phyloP scores from a whole-genome alignment of 1,140 invertebrate species.

The Trichoplusia ni region DNA sequence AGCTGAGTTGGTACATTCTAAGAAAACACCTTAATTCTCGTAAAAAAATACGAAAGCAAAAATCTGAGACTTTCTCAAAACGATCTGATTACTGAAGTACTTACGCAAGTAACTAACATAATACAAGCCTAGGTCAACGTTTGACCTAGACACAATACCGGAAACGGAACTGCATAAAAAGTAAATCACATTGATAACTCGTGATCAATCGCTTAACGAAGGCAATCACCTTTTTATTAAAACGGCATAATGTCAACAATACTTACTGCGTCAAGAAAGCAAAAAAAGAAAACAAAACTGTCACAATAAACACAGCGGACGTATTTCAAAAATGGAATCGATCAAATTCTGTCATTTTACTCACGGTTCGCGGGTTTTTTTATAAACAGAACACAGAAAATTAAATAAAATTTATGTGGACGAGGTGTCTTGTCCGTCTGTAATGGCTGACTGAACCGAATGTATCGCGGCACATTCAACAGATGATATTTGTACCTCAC shows the following conservation, averaged over 20 bases:
- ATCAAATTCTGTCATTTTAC: not conserved
- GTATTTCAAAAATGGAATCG: not conserved
- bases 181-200: conserved; percentile 30
- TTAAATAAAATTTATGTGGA: conserved; percentile 42
- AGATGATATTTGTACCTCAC: conserved; percentile 66
- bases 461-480: conserved; percentile 42
- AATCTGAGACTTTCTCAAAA: not conserved
- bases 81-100: not conserved
- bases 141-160: conserved; percentile 13
- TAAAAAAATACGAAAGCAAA: no score
- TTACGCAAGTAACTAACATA: not conserved
- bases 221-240: conserved; percentile 15
- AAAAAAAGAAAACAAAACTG: not conserved
- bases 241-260: not conserved
- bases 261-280: not conserved
- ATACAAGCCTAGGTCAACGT: conserved; percentile 21
- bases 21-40: no score
- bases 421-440: conserved; percentile 45
- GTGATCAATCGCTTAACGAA: conserved; percentile 3
- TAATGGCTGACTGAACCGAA: conserved; percentile 76
- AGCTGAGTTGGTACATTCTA: no score
- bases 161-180: conserved; percentile 21
- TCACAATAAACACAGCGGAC: conserved; percentile 2
- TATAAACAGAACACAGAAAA: conserved; percentile 40
- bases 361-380: conserved; percentile 28